phyloP scores from a whole-genome alignment of 1,140 invertebrate species.

The Gonatopus flavifemur region DNA sequence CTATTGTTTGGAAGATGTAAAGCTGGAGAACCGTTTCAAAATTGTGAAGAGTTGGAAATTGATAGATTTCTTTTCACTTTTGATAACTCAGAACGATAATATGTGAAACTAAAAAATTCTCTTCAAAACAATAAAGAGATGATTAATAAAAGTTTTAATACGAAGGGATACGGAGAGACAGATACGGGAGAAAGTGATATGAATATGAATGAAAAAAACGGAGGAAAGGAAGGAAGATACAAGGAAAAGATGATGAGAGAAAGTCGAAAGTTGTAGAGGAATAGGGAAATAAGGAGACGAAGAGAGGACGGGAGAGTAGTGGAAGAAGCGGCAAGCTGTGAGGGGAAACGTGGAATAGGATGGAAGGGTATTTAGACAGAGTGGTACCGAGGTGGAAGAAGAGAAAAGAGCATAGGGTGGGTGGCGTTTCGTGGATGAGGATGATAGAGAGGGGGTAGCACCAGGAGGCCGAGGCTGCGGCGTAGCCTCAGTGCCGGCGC shows the following conservation, averaged over 20 bases:
- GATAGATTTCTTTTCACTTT: too few species aligned
- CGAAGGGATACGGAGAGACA: too few species aligned
- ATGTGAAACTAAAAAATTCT: too few species aligned
- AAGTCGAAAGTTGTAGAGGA: not conserved
- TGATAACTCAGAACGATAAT: too few species aligned
- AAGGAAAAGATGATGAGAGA: not conserved
- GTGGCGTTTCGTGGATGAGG: not conserved
- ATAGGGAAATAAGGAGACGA: slow-evolving; percentile 11
- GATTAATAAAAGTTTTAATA: too few species aligned
- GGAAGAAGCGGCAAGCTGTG: slow-evolving; percentile 4
- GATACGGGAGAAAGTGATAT: too few species aligned
- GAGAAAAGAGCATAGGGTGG: too few species aligned
- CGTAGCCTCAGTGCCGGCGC: slow-evolving; percentile 58
- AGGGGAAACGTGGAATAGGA: slow-evolving; percentile 7
- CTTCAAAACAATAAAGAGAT: too few species aligned
- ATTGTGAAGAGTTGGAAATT: too few species aligned
- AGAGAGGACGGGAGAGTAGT: slow-evolving; percentile 2
- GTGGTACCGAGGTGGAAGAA: slow-evolving; percentile 1
- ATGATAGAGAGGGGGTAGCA: slow-evolving; percentile 26
- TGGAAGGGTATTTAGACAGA: slow-evolving; percentile 10
- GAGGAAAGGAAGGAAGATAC: not conserved
- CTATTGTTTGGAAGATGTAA: too few species aligned
- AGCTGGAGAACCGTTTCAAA: too few species aligned
- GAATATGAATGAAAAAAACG: slow-evolving; percentile 7
- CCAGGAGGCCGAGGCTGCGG: slow-evolving; percentile 57